Evolutionary conservation across 2,888 invertebrate genomes (phyloP).

Genomic region (Dascillus cervinus): DNA sequence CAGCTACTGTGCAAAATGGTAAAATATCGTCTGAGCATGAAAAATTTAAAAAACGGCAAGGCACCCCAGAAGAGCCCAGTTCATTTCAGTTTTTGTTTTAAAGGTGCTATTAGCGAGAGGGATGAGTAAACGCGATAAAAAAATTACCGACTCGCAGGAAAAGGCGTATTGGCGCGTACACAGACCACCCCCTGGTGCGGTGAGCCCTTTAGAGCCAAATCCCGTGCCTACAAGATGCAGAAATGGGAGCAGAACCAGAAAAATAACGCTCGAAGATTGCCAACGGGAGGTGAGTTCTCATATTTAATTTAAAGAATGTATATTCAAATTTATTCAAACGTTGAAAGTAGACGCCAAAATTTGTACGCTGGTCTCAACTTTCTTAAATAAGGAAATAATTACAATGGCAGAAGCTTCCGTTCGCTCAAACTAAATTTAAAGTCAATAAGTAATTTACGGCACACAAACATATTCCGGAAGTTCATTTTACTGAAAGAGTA

Average conservation of each 20-base stretch:
- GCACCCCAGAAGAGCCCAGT: too few relatives aligned
- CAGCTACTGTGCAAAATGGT: too few relatives aligned
- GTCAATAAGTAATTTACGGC: too few relatives aligned
- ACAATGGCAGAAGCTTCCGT: too few relatives aligned
- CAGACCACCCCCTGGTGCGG: slow-evolving; percentile 84
- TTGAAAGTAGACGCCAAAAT: too few relatives aligned
- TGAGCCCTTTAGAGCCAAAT: slow-evolving; percentile 77
- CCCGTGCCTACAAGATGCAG: slow-evolving; percentile 73
- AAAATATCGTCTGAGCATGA: too few relatives aligned
- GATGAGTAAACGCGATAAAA: slow-evolving; percentile 92
- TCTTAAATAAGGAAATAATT: too few relatives aligned
- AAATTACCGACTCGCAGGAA: slow-evolving; percentile 94
- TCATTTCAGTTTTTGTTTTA: not conserved
- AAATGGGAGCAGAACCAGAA: slow-evolving; percentile 59
- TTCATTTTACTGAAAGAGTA: too few relatives aligned
- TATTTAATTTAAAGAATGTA: slow-evolving; percentile 2
- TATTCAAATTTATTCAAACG: slow-evolving; percentile 1
- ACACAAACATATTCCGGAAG: too few relatives aligned
- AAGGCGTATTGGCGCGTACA: slow-evolving; percentile 96
- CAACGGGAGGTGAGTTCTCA: slow-evolving; percentile 60
- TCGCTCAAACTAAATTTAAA: too few relatives aligned
- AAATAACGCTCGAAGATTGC: slow-evolving; percentile 68
- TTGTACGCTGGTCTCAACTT: too few relatives aligned
- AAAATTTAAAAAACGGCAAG: too few relatives aligned
- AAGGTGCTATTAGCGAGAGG: slow-evolving; percentile 88